Percentiles rank a stretch among this genome's conserved stretches.
phyloP scores from a whole-genome alignment of 2,113 vertebrate genomes.

The Hiodon tergisus region DNA sequence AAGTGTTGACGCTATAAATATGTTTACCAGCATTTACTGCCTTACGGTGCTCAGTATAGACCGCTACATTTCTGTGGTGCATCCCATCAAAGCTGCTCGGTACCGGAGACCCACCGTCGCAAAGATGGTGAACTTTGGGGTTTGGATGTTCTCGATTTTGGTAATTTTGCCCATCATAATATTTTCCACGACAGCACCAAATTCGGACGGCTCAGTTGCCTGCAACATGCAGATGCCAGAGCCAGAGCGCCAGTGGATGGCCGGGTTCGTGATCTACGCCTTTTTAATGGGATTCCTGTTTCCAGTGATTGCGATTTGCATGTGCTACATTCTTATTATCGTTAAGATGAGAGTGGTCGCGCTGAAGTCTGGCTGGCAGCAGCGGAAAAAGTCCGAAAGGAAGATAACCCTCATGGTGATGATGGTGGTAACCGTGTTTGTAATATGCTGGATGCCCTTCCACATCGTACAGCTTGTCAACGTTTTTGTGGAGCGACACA shows the following conservation, averaged over 20 bases:
- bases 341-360: constrained; percentile 83
- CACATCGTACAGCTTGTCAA: constrained; percentile 82
- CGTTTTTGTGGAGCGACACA: constrained; percentile 76
- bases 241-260: constrained; percentile 75
- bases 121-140: constrained; percentile 77
- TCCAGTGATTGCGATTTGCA: constrained; percentile 81
- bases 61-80: constrained; percentile 82
- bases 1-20: constrained; percentile 87
- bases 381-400: constrained; percentile 79
- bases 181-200: constrained; percentile 75
- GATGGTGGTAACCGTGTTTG: constrained; percentile 86
- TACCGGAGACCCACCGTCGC: constrained; percentile 81
- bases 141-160: constrained; percentile 79
- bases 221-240: constrained; percentile 89
- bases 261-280: constrained; percentile 81
- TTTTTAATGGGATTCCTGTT: constrained; percentile 85
- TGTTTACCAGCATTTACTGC: constrained; percentile 90
- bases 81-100: constrained; percentile 82
- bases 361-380: constrained; percentile 85
- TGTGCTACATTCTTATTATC: constrained; percentile 85
- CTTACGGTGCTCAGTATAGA: constrained; percentile 83
- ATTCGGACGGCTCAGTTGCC: constrained; percentile 79
- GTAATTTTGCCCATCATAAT: constrained; percentile 83
- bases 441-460: constrained; percentile 90
- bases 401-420: constrained; percentile 88